A percentile compares a stretch with the other conserved stretches of the same genome.
phyloP scores from a whole-genome alignment of 1,140 invertebrate genomes.

The Drosophila ercepeae region DNA sequence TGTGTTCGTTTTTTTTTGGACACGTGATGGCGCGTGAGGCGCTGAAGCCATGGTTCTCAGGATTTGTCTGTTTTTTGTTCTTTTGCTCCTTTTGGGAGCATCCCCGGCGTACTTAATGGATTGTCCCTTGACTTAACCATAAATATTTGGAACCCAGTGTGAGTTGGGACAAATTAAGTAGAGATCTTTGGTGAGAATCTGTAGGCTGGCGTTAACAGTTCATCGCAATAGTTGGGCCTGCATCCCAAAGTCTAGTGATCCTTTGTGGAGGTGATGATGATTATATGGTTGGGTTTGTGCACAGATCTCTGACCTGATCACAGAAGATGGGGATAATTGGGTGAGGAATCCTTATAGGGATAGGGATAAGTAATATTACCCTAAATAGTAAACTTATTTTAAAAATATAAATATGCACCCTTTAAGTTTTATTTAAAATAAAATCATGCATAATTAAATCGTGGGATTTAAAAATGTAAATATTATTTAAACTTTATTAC shows the following conservation, averaged over 20 bases:
- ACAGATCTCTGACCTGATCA: not conserved
- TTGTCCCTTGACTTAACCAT: slow-evolving; percentile 67
- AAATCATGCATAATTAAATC: too few relatives aligned
- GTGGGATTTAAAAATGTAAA: too few relatives aligned
- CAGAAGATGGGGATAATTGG: slow-evolving; percentile 12
- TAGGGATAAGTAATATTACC: too few relatives aligned
- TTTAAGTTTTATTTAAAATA: too few relatives aligned
- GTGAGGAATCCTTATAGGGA: not conserved
- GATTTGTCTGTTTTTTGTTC: slow-evolving; percentile 27
- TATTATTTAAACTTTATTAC: too few relatives aligned
- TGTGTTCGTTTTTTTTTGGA: slow-evolving; percentile 50
- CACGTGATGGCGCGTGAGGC: slow-evolving; percentile 74
- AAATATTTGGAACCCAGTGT: slow-evolving; percentile 69
- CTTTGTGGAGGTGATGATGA: slow-evolving; percentile 33
- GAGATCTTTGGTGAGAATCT: slow-evolving; percentile 57
- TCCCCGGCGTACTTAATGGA: slow-evolving; percentile 58
- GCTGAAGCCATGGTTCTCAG: slow-evolving; percentile 42
- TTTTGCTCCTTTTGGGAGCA: slow-evolving; percentile 31
- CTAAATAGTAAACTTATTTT: too few relatives aligned
- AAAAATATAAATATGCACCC: too few relatives aligned
- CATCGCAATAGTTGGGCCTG: slow-evolving; percentile 8
- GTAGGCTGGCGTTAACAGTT: slow-evolving; percentile 77
- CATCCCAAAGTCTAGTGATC: slow-evolving; percentile 19
- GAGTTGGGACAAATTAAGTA: slow-evolving; percentile 68
- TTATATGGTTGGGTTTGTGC: slow-evolving; percentile 30